Base-by-base conservation (phyloP, 2,888 invertebrate genomes). In the Thymelicus sylvestris region DNA sequence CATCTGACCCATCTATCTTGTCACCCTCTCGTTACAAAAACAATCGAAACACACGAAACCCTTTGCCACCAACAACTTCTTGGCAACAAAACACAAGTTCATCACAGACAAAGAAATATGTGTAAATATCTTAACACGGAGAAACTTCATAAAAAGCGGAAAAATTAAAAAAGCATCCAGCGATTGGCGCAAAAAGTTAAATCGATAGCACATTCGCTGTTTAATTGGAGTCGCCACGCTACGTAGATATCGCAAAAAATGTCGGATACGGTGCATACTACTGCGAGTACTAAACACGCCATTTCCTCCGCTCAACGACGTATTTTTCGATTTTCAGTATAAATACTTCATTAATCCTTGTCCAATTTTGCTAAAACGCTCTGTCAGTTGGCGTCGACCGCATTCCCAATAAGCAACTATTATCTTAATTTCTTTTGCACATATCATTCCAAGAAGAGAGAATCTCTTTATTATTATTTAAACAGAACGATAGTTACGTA, bases 151-250 rank as follows among this genome's bases (percentile, higher is more conserved):
- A 67, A 67, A 67, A 67, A 52, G 50, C 38, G 55, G 44, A n/a
- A 44, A 64, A 48, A 59, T 7, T 39, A 57, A n/a, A 64, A 69
- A 69, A 65, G 44, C 24, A 64, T 38, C 59, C 15, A 48, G 47
- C 15, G n/a, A 64, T 57, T 41, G 41, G 10, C 50, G 64, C 48
- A 69, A 69, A 64, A 69, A 69, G 44, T 57, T 47, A 48, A 68
- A 59, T 63, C 57, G 52, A 61, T 52, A 41, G 59, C 64, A 44
- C 68, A 64, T 59, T 64, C 19, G 13, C 31, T 24, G 64, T 50
- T 59, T 69, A 64, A 69, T 64, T 64, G 64, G 48, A 59, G 48
- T 50, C 47, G 63, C 57, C 41, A 64, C 64, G 64, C 39, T 55
- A 55, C 24, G 24, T 24, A 10, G 55, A 0, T 24, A 10, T 38